Conservation (phyloP, 2,797 vertebrate genomes). For the Varecia variegata region DNA sequence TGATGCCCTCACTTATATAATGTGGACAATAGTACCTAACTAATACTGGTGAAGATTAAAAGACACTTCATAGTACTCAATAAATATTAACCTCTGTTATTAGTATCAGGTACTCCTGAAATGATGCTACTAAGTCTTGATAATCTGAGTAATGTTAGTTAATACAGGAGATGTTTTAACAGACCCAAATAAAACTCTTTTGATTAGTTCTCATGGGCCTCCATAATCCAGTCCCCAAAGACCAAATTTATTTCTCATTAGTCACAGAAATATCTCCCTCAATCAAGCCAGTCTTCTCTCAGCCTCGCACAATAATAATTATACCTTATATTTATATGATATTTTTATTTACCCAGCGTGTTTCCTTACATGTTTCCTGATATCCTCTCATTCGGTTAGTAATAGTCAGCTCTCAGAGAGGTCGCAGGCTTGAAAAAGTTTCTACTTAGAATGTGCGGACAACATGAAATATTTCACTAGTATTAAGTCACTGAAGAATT, state of each 20-base stretch:
- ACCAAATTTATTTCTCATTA: slow-evolving; percentile 12
- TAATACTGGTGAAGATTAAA: background rate
- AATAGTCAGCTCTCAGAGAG: background rate
- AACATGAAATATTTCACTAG: background rate
- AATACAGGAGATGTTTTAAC: background rate
- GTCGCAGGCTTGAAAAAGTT: background rate
- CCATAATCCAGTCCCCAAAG: background rate
- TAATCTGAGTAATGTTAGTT: background rate
- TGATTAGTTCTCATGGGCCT: background rate
- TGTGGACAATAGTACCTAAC: background rate
- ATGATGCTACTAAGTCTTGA: background rate
- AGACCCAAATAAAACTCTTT: slow-evolving; percentile 18
- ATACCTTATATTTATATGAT: background rate
- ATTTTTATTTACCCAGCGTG: background rate
- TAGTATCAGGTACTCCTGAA: background rate
- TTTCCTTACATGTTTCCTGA: background rate
- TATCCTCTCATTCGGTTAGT: background rate
- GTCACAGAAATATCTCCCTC: background rate
- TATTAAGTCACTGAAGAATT: slow-evolving; percentile 17
- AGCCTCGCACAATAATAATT: background rate
- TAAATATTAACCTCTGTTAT: slow-evolving; percentile 11
- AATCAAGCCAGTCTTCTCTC: background rate
- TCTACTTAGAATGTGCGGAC: slow-evolving; percentile 13
- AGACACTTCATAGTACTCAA: background rate
- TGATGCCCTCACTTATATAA: background rate